Evolutionary conservation across 2,113 vertebrate species (phyloP).

Genomic region (Sclerurus mexicanus): DNA sequence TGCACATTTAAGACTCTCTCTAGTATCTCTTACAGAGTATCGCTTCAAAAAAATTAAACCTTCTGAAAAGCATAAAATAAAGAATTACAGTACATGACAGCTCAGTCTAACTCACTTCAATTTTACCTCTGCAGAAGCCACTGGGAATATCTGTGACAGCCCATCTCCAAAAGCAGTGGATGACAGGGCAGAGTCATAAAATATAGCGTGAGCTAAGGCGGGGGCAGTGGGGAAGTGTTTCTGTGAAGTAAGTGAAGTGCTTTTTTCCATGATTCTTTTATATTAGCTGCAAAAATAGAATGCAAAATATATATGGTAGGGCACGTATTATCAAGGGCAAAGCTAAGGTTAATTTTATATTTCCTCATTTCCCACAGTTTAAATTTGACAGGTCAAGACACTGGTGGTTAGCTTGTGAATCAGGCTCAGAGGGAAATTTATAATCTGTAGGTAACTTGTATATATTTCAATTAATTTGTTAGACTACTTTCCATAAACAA

Average conservation of each 20-base stretch:
- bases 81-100: slow-evolving; percentile 33
- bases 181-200: neutral
- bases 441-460: neutral
- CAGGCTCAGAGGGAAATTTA: neutral
- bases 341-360: neutral
- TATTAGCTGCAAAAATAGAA: neutral
- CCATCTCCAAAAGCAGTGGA: slow-evolving; percentile 4
- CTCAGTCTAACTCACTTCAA: slow-evolving; percentile 21
- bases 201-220: neutral
- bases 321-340: neutral
- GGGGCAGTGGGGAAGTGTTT: neutral
- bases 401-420: neutral
- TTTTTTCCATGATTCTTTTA: neutral
- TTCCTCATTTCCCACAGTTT: neutral
- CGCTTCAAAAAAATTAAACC: slow-evolving; percentile 16
- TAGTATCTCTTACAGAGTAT: neutral
- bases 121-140: slow-evolving; percentile 26
- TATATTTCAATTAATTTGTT: neutral
- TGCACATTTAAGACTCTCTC: neutral
- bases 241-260: neutral
- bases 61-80: slow-evolving; percentile 25
- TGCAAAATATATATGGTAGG: neutral
- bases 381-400: neutral
- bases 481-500: neutral
- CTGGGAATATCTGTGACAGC: slow-evolving; percentile 47